These are phyloP conservation scores for Mimas tiliae DNA, from an alignment of 2,888 invertebrate species.

Conservation along the genomic window DNA sequence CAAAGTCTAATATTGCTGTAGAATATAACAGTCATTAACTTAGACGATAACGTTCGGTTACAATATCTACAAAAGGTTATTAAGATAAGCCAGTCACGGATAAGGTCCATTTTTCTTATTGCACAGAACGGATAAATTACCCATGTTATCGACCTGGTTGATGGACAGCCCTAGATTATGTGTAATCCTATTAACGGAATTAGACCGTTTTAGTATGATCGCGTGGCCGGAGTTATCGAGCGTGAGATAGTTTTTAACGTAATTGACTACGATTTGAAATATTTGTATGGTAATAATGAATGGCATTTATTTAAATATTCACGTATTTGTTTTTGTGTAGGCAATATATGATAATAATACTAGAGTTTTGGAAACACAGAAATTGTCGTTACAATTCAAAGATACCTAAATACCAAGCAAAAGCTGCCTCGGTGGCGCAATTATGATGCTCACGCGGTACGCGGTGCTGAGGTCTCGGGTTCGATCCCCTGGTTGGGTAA, in stretches of 20 bases:
- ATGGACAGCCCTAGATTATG: slow-evolving; percentile 76
- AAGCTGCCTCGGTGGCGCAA: no score
- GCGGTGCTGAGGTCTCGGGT: no score
- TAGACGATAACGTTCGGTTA: slow-evolving; percentile 33
- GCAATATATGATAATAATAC: neutral
- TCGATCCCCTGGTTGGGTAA: no score
- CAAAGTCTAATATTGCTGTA: slow-evolving; percentile 19
- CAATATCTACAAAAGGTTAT: slow-evolving; percentile 77
- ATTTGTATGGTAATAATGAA: neutral
- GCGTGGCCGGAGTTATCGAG: neutral
- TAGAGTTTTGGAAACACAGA: neutral
- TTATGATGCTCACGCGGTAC: no score
- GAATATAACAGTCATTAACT: slow-evolving; percentile 22
- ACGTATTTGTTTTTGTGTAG: no score
- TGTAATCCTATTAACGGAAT: slow-evolving; percentile 58
- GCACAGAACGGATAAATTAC: slow-evolving; percentile 64
- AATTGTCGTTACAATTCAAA: no score
- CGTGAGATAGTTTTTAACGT: slow-evolving; percentile 6
- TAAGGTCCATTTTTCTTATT: slow-evolving; percentile 43
- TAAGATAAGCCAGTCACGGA: slow-evolving; percentile 77
- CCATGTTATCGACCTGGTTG: slow-evolving; percentile 67
- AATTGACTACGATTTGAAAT: neutral
- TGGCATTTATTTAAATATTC: neutral
- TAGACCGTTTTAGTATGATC: slow-evolving; percentile 41
- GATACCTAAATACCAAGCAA: no score